Base-by-base conservation (phyloP, 2,797 vertebrate species). In the Eleutherodactylus coqui region DNA sequence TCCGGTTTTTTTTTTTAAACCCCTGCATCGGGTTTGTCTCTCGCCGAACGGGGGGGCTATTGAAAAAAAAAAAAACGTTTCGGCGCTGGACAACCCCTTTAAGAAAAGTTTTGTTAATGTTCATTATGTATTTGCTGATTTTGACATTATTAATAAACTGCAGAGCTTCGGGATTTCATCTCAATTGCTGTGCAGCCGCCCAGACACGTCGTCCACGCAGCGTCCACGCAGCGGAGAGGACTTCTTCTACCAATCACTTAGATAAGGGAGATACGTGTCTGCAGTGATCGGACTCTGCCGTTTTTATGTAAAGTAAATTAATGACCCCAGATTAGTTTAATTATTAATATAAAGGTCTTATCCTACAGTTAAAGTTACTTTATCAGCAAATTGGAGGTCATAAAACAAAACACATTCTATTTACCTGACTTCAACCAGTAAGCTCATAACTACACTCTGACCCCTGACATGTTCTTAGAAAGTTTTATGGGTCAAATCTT, bases 241-340 rank as follows among this genome's bases (percentile, higher is more conserved):
- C n/a, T 24, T n/a, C 11, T 72, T n/a, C 4, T 72, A 43, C 69
- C 27, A 41, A 43, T 41, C 38, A 43, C 29, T 32, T 32, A 34
- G 58, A 27, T 27, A 67, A 67, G 5, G 32, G 62, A 67, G 32
- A 32, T 34, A 19, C 5, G 17, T 69, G 64, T 69, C 64, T 69
- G 62, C 62, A 67, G 34, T 34, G 55, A 45, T 45, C 13, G 34
- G 76, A 78, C 53, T 34, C 62, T 67, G 64, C 67, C 41, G 69
- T 45, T 79, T 62, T 38, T 21, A 13, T 69, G 17, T 29, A 47
- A 43, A 81, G 36, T 32, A 64, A 19, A 47, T 36, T 13, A 41
- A 53, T 38, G 13, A 51, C 62, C n/a, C 13, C 21, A 36, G 79
- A 82, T 81, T 32, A 67, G 47, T 51, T 70, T 70, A 24, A 72